Evolutionary conservation across 2,113 vertebrate genomes (phyloP).

Genomic region (Spizaetus ornatus): DNA sequence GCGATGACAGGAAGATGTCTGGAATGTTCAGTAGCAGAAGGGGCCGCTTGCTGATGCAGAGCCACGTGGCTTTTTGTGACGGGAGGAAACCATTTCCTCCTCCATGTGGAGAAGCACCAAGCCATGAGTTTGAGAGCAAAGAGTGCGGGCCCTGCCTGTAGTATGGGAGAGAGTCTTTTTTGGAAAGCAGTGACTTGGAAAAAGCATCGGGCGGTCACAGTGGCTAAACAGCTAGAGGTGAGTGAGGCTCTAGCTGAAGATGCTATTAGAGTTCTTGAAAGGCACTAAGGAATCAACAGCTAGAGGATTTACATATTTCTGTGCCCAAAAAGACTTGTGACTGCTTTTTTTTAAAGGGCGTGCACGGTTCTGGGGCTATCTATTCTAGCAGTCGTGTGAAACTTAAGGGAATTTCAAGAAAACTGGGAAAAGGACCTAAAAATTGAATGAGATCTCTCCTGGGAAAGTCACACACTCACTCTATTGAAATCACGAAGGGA

Average conservation of each 20-base stretch:
- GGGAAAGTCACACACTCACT: not conserved
- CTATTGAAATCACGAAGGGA: not conserved
- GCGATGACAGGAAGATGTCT: rapidly evolving
- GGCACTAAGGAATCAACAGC: not conserved
- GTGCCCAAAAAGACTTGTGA: not conserved
- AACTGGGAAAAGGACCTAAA: not conserved
- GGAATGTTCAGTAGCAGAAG: not conserved
- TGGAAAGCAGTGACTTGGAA: not conserved
- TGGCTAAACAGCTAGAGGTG: not conserved
- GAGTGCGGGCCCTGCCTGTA: rapidly evolving
- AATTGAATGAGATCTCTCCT: not conserved
- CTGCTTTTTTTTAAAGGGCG: not conserved
- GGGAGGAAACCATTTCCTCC: not conserved
- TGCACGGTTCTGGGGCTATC: not conserved
- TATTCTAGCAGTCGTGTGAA: not conserved
- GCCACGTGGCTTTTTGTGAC: rapidly evolving
- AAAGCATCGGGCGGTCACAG: rapidly evolving
- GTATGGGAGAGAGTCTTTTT: not conserved
- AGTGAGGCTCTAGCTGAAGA: not conserved
- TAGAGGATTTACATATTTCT: not conserved
- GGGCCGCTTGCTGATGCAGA: not conserved
- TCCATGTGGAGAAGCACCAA: rapidly evolving
- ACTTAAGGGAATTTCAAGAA: not conserved
- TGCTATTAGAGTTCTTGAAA: not conserved
- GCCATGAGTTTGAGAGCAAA: rapidly evolving